Conservation (phyloP, 2,888 invertebrate genomes). For the Lasioglossum pauxillum region DNA sequence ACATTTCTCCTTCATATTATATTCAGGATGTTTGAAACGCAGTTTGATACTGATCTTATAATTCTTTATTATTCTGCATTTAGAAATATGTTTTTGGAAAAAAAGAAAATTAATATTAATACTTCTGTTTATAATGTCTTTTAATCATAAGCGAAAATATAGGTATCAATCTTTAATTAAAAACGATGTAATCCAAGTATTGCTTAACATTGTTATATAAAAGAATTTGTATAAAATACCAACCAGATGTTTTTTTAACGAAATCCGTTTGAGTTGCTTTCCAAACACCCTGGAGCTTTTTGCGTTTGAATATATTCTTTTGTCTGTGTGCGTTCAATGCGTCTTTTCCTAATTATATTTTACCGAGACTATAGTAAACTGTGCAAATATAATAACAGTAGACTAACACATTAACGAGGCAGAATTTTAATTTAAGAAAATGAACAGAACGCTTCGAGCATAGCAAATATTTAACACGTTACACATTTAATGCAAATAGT, state of each 20-base stretch:
- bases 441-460: slow-evolving; percentile 2
- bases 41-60: slow-evolving; percentile 40
- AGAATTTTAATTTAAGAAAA: slow-evolving; percentile 32
- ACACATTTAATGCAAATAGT: not conserved
- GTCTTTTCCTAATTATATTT: slow-evolving; percentile 45
- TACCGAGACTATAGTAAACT: slow-evolving; percentile 33
- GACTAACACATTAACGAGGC: slow-evolving; percentile 36
- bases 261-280: slow-evolving; percentile 54
- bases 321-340: slow-evolving; percentile 40
- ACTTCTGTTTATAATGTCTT: slow-evolving; percentile 11
- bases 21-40: slow-evolving; percentile 69
- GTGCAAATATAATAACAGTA: slow-evolving; percentile 36
- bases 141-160: slow-evolving; percentile 36
- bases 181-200: slow-evolving; percentile 37
- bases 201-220: slow-evolving; percentile 38
- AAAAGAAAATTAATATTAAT: slow-evolving; percentile 22
- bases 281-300: slow-evolving; percentile 58
- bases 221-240: slow-evolving; percentile 31
- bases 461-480: slow-evolving; percentile 19
- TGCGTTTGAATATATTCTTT: slow-evolving; percentile 54
- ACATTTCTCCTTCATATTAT: slow-evolving; percentile 57
- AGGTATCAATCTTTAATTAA: slow-evolving; percentile 32
- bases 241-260: slow-evolving; percentile 18
- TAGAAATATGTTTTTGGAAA: slow-evolving; percentile 21
- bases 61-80: slow-evolving; percentile 34